These are phyloP conservation scores for Gambusia holbrooki DNA, from an alignment of 2,113 vertebrate species.

Conservation along the genomic window DNA sequence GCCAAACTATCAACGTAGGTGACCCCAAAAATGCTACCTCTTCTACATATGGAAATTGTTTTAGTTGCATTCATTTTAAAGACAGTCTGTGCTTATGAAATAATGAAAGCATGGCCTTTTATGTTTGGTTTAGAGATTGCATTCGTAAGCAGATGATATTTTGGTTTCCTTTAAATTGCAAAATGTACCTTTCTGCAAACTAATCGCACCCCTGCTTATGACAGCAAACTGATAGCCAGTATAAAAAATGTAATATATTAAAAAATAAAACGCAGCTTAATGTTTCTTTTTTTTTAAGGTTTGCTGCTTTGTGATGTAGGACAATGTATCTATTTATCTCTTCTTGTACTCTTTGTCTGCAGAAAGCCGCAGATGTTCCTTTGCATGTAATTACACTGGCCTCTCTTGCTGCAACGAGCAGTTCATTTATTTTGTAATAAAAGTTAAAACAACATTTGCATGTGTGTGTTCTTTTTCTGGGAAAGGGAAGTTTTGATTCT, in stretches of 20 bases:
- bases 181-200: slow-evolving; percentile 23
- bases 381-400: slow-evolving; percentile 56
- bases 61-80: slow-evolving; percentile 32
- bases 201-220: slow-evolving; percentile 8
- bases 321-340: slow-evolving; percentile 50
- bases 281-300: slow-evolving; percentile 15
- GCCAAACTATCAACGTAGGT: slow-evolving; percentile 15
- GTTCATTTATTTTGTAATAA: slow-evolving; percentile 76
- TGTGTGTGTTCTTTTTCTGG: slow-evolving; percentile 19
- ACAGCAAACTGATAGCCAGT: not conserved
- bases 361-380: slow-evolving; percentile 19
- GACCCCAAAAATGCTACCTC: slow-evolving; percentile 64
- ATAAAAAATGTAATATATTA: slow-evolving; percentile 45
- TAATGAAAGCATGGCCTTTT: slow-evolving; percentile 10
- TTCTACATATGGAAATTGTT: slow-evolving; percentile 36
- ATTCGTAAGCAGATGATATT: not conserved
- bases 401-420: slow-evolving; percentile 47
- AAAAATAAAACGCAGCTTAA: slow-evolving; percentile 37
- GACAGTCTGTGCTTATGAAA: slow-evolving; percentile 4
- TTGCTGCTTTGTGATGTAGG: slow-evolving; percentile 33
- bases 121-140: not conserved
- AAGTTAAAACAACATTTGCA: slow-evolving; percentile 23
- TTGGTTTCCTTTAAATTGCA: not conserved
- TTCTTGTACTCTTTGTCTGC: slow-evolving; percentile 40
- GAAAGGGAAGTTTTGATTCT: not conserved